Base-by-base conservation (phyloP, 2,113 vertebrate genomes). In the Sminthopsis crassicaudata region DNA sequence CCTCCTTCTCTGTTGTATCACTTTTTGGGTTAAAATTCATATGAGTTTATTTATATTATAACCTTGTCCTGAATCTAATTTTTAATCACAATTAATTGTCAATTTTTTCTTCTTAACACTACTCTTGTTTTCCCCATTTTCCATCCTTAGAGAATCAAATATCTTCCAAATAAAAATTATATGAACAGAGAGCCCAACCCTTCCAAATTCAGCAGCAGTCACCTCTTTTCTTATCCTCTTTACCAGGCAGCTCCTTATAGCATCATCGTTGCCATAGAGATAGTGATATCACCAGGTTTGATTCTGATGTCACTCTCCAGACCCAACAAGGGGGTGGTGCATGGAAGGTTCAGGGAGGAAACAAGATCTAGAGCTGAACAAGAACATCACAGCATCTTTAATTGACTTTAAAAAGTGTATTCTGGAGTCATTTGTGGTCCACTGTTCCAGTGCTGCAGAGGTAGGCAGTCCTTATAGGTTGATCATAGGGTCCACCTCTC, bases 271-370 rank as follows among this genome's bases (percentile, higher is more conserved):
- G 91, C 96, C 94, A 94, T 93, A 89, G 98, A 97, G 95, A 98
- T 92, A 90, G 30, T 95, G 96, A 96, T 91, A 48, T 97, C 95
- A 96, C 88, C 95, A 95, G 93, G 84, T 96, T 88, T 90, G 30
- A 97, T 98, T 98, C 96, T 98, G 97, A 98, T 96, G 96, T 98
- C 98, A 97, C 96, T 96, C 88, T 95, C 57, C 91, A 97, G 96
- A 96, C 98, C 97, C 95, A 97, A 90, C 96, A 97, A 97, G 95
- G 92, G 91, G 46, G 93, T 91, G 96, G 84, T 96, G 16, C 96
- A 95, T 94, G 93, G 91, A 93, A 97, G 96, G 46, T 53, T 96
- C 89, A 96, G 89, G 92, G 94, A 97, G 92, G 94, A 98, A 97
- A 96, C 96, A 97, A 98, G 96, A 98, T 96, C 94, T 93, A 46